Conservation (phyloP, 2,797 vertebrate species). For the Syngnathus acus region DNA sequence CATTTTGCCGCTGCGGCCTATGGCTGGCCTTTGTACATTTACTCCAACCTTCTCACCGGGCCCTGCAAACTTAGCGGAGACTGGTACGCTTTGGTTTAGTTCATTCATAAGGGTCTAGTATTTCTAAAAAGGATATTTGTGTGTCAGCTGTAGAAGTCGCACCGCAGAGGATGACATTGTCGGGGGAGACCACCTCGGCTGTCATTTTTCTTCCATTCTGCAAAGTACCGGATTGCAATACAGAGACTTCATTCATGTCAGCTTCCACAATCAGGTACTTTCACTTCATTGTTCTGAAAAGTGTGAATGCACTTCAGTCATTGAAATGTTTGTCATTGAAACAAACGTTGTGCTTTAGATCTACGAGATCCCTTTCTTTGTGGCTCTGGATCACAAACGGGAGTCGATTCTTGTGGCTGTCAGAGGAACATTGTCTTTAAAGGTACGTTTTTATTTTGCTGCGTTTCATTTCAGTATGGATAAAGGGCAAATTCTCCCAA, state of each 20-base stretch:
- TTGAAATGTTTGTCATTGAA: not conserved
- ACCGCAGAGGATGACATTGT: slow-evolving; percentile 75
- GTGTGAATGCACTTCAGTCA: not conserved
- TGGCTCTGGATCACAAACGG: slow-evolving; percentile 91
- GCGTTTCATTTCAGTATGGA: too few relatives aligned
- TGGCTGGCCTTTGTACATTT: slow-evolving; percentile 91
- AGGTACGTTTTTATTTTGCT: slow-evolving; percentile 62
- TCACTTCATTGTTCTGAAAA: not conserved
- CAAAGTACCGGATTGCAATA: slow-evolving; percentile 86
- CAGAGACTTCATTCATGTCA: slow-evolving; percentile 91
- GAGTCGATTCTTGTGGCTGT: slow-evolving; percentile 89
- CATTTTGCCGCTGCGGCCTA: slow-evolving; percentile 88
- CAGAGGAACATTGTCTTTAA: slow-evolving; percentile 91
- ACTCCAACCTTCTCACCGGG: slow-evolving; percentile 79
- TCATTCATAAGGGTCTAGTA: not conserved
- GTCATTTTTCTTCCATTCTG: slow-evolving; percentile 87
- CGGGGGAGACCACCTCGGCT: slow-evolving; percentile 78
- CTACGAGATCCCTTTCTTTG: slow-evolving; percentile 93
- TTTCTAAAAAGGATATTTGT: not conserved
- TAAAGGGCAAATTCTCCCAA: too few relatives aligned
- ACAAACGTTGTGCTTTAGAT: slow-evolving; percentile 67
- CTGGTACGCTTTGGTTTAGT: slow-evolving; percentile 71
- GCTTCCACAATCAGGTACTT: slow-evolving; percentile 90
- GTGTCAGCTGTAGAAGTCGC: slow-evolving; percentile 73
- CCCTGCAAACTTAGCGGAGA: slow-evolving; percentile 82